phyloP scores from a whole-genome alignment of 1,140 invertebrate species.

The Hylaeus anthracinus region DNA sequence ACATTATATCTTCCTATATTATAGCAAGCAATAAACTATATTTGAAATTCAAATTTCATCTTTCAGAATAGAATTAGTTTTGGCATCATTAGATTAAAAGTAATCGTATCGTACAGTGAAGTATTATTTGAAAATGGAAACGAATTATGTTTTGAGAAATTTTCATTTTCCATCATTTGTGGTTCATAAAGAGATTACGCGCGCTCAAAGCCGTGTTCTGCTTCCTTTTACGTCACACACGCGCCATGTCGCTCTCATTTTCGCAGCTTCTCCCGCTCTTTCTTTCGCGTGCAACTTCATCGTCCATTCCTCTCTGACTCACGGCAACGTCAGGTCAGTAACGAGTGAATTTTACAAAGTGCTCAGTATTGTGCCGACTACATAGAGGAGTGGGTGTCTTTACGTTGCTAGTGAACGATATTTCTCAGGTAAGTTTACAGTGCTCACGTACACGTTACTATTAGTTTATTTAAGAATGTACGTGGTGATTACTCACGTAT shows the following conservation, averaged over 20 bases:
- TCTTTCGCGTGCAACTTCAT: neutral
- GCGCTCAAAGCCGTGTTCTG: constrained; percentile 8
- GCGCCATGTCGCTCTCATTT: constrained; percentile 49
- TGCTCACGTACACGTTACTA: neutral
- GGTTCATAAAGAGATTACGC: constrained; percentile 8
- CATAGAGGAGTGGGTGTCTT: constrained; percentile 59
- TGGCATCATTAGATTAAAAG: no score
- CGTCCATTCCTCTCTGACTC: neutral
- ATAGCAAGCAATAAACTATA: no score
- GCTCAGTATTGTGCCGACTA: constrained; percentile 72
- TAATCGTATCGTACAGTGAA: no score
- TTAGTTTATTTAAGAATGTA: neutral
- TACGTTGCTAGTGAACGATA: neutral
- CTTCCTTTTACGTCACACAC: constrained; percentile 34
- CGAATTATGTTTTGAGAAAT: neutral
- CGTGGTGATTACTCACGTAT: neutral
- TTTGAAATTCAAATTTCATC: no score
- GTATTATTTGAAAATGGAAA: neutral
- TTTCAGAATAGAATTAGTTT: no score
- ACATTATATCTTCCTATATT: no score
- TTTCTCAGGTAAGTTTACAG: neutral
- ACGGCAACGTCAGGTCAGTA: constrained; percentile 47
- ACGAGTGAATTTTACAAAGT: constrained; percentile 69
- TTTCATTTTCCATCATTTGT: neutral
- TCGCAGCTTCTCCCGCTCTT: neutral